These are phyloP conservation scores for Philantomba maxwellii DNA, from an alignment of 2,113 vertebrate genomes.

Conservation along the genomic window DNA sequence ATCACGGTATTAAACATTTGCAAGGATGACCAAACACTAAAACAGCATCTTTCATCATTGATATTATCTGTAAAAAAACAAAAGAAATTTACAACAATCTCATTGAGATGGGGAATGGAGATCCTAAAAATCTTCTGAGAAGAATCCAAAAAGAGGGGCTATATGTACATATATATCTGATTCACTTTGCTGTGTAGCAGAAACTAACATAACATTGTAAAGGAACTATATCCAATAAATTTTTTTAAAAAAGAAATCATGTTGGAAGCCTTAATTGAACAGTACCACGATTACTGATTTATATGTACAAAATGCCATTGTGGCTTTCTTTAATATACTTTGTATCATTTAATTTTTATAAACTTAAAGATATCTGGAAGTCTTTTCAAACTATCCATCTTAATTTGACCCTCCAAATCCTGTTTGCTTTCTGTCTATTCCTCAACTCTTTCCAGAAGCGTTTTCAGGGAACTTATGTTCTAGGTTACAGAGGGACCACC, in stretches of 20 bases:
- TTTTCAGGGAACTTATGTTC: neutral
- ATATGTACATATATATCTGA: neutral
- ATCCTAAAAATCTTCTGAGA: neutral
- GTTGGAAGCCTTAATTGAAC: neutral
- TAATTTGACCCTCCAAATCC: neutral
- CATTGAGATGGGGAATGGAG: neutral
- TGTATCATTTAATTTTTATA: neutral
- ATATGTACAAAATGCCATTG: neutral
- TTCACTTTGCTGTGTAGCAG: neutral
- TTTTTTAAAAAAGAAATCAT: neutral
- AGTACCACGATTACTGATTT: neutral
- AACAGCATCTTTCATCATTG: neutral
- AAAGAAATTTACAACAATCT: neutral
- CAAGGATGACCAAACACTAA: neutral
- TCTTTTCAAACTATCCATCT: neutral
- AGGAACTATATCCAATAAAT: neutral
- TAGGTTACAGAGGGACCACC: neutral
- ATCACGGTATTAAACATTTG: neutral
- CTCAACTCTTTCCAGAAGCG: neutral
- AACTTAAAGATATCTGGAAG: neutral
- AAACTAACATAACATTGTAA: neutral
- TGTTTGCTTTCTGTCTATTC: neutral
- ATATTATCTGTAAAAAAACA: neutral
- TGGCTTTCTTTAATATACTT: neutral
- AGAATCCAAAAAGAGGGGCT: neutral